Base-by-base conservation (phyloP, 1,140 invertebrate genomes). In the Marisa cornuarietis region DNA sequence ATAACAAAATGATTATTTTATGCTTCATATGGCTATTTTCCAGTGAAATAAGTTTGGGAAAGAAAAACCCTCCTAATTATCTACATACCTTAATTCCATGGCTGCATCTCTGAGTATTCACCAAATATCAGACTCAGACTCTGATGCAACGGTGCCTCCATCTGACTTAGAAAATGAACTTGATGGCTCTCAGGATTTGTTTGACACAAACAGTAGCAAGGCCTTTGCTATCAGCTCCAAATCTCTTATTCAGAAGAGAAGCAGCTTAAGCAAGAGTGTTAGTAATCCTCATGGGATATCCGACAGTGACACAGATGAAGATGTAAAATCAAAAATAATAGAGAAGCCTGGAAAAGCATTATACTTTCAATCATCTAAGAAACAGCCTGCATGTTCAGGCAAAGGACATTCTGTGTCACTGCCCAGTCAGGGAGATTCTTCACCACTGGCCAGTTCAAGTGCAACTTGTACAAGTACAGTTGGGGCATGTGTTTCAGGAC, bases 81-180 rank as follows among this genome's bases (percentile, higher is more conserved):
- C 31, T 42, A 42, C 31, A 42, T 42, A n/a, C n/a, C n/a, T n/a
- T 54, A 8, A 54, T 54, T 54, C 52, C 22, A 68, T 68, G 65
- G 65, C 14, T 13, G 22, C 65, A 13, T n/a, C 65, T 68, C 10
- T 68, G 11, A 76, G 42, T 20, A 49, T 74, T 20, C 69, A 74
- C 63, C 18, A 52, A 10, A 65, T 73, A 11, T 71, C 69, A 7
- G 72, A 66, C 69, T 81, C 79, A 24, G 79, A 80, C 62, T 81
- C 79, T 72, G 79, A 81, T 24, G 75, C 68, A 62, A 81, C 79
- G 6, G 71, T 81, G 61, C 73, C 76, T 71, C 79, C 79, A 10
- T 58, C 75, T 3, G 63, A 62, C n/a, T 58, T 26, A 18, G 65
- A 63, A 14, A 42, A 26, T 7, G 49, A 24, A 61, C 26, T 63